These are phyloP conservation scores for Galago senegalensis DNA, from an alignment of 2,797 vertebrate species.

Conservation along the genomic window DNA sequence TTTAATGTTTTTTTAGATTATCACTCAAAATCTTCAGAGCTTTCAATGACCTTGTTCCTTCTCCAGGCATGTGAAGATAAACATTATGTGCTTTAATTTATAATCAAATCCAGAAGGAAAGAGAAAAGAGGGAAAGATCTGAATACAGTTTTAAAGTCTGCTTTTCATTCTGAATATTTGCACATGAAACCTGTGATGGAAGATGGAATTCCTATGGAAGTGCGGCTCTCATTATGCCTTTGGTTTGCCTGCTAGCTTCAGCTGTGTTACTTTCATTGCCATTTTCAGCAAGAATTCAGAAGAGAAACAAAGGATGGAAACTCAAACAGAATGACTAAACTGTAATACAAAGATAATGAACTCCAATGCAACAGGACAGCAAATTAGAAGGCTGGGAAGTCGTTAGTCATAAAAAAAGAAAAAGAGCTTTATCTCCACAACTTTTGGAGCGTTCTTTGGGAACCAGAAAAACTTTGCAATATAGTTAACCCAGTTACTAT, in stretches of 20 bases:
- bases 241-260: slow-evolving; percentile 84
- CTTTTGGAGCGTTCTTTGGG: slow-evolving; percentile 86
- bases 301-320: slow-evolving; percentile 84
- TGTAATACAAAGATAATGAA: slow-evolving; percentile 88
- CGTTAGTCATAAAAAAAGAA: slow-evolving; percentile 82
- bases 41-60: slow-evolving; percentile 34
- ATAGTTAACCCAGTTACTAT: slow-evolving; percentile 85
- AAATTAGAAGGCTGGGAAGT: slow-evolving; percentile 87
- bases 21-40: slow-evolving; percentile 35
- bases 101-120: slow-evolving; percentile 30
- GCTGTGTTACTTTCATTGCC: slow-evolving; percentile 85
- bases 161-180: slow-evolving; percentile 85
- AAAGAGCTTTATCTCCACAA: slow-evolving; percentile 86
- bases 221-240: slow-evolving; percentile 84
- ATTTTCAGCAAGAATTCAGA: slow-evolving; percentile 85
- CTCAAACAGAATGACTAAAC: slow-evolving; percentile 87
- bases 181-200: slow-evolving; percentile 83
- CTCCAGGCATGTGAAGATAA: slow-evolving; percentile 11
- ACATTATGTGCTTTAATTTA: slow-evolving; percentile 28
- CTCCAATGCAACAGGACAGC: slow-evolving; percentile 85
- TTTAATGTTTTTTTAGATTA: neutral
- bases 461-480: slow-evolving; percentile 84
- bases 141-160: slow-evolving; percentile 76
- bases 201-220: slow-evolving; percentile 85
- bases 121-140: slow-evolving; percentile 74